Percentiles rank a stretch among this genome's conserved stretches.
Evolutionary conservation across 1,140 invertebrate genomes (phyloP).

Genomic region (Hydropsyche tenuis): DNA sequence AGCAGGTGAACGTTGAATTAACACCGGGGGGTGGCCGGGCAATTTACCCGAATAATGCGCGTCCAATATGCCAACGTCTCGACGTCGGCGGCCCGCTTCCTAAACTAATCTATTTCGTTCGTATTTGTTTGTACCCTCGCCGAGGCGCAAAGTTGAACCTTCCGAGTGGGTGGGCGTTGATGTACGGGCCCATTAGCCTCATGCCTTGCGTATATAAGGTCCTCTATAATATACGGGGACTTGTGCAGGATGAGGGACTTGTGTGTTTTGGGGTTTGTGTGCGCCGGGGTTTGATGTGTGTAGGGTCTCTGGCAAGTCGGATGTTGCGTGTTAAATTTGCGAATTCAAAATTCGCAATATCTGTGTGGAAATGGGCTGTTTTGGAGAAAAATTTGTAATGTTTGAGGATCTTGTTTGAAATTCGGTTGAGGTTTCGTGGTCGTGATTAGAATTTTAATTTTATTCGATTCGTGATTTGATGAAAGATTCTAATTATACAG

Average conservation of each 20-base stretch:
- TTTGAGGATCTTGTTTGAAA: too few relatives aligned
- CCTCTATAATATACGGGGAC: too few relatives aligned
- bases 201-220: background rate
- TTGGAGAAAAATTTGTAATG: too few relatives aligned
- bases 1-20: background rate
- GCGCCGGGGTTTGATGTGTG: background rate
- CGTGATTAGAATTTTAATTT: too few relatives aligned
- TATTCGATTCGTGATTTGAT: too few relatives aligned
- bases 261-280: background rate
- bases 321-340: too few relatives aligned
- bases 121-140: conserved; percentile 21
- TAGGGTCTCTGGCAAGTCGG: too few relatives aligned
- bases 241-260: background rate
- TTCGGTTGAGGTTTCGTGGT: too few relatives aligned
- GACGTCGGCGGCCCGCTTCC: background rate
- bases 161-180: background rate
- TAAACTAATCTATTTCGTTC: conserved; percentile 29
- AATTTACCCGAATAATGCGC: conserved; percentile 21
- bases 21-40: background rate
- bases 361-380: too few relatives aligned
- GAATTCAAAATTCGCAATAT: too few relatives aligned
- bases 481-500: too few relatives aligned
- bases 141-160: conserved; percentile 25
- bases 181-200: conserved; percentile 24
- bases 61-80: background rate